phyloP scores from a whole-genome alignment of 2,888 invertebrate genomes.

The Diadegma fenestrale region DNA sequence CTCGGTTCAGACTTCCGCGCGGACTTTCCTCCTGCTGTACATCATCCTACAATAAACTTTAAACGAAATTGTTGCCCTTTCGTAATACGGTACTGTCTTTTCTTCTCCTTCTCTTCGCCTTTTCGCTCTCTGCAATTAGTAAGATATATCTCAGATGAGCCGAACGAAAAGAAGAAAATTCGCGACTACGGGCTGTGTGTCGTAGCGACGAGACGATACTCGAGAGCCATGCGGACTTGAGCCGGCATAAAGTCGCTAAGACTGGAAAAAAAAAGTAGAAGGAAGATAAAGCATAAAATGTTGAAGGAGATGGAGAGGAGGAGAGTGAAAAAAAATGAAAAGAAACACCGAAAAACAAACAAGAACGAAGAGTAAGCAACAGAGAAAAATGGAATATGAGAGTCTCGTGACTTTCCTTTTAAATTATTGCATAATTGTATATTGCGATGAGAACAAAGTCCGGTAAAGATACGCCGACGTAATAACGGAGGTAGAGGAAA shows the following conservation, averaged over 20 bases:
- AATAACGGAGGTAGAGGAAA: slow-evolving; percentile 77
- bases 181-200: slow-evolving; percentile 39
- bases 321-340: slow-evolving; percentile 45
- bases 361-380: slow-evolving; percentile 19
- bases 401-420: slow-evolving; percentile 74
- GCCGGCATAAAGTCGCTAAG: background rate
- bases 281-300: slow-evolving; percentile 26
- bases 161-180: slow-evolving; percentile 23
- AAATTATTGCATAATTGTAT: slow-evolving; percentile 82
- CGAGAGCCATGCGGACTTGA: slow-evolving; percentile 22
- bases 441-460: slow-evolving; percentile 78
- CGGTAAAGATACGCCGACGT: slow-evolving; percentile 74
- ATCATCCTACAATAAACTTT: slow-evolving; percentile 61
- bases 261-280: background rate
- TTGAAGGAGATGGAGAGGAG: slow-evolving; percentile 53
- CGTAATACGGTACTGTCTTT: slow-evolving; percentile 23
- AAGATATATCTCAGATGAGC: slow-evolving; percentile 36
- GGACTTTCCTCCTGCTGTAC: slow-evolving; percentile 8
- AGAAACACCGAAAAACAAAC: slow-evolving; percentile 52
- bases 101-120: slow-evolving; percentile 11
- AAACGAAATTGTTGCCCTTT: slow-evolving; percentile 57
- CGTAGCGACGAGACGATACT: slow-evolving; percentile 43
- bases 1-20: slow-evolving; percentile 42
- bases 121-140: slow-evolving; percentile 64
- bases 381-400: slow-evolving; percentile 73